phyloP scores from a whole-genome alignment of 2,113 vertebrate species.

The Oreochromis spilurus region DNA sequence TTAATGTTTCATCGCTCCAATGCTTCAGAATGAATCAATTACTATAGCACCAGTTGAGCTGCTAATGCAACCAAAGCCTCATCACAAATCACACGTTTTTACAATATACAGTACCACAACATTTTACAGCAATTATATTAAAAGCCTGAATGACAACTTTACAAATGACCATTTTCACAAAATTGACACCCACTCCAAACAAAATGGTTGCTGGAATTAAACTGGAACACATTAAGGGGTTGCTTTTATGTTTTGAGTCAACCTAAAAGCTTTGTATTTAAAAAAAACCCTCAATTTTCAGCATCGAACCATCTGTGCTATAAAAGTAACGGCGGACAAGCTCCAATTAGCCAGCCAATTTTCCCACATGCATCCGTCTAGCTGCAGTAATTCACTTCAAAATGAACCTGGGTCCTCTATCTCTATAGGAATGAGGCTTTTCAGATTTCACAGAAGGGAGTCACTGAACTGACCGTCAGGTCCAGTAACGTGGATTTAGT shows the following conservation, averaged over 20 bases:
- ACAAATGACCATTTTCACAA: neutral
- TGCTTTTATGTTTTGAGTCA: constrained; percentile 9
- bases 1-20: neutral
- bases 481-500: neutral
- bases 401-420: neutral
- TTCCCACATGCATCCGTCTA: neutral
- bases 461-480: neutral
- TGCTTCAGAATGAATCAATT: neutral
- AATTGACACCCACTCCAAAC: constrained; percentile 24
- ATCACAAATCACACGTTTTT: neutral
- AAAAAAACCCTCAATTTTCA: neutral
- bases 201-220: constrained; percentile 1
- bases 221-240: neutral
- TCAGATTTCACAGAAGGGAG: neutral
- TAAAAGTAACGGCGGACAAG: neutral
- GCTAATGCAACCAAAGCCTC: neutral
- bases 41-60: neutral
- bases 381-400: neutral
- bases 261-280: neutral
- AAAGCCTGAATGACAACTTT: constrained; percentile 23
- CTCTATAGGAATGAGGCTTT: neutral
- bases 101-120: neutral
- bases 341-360: neutral
- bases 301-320: neutral
- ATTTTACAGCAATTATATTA: neutral